Conservation (phyloP, 1,140 invertebrate species). For the Monochamus saltuarius region DNA sequence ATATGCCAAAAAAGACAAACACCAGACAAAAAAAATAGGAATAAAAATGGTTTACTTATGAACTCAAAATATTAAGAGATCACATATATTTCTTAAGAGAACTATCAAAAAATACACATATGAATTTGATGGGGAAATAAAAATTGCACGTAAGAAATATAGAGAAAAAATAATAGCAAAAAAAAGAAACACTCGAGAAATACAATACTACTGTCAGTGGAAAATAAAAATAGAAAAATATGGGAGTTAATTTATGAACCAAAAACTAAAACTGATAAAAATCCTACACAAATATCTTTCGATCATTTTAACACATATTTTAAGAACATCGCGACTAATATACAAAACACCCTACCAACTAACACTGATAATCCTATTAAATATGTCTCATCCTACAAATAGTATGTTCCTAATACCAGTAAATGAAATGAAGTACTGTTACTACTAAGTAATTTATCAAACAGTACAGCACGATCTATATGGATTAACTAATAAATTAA, state of each 20-base stretch:
- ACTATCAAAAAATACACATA: constrained; percentile 3
- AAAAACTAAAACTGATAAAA: constrained; percentile 2
- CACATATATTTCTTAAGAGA: constrained; percentile 3
- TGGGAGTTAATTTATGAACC: not conserved
- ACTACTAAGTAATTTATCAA: constrained; percentile 3
- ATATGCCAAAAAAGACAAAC: constrained; percentile 7
- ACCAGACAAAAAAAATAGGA: not conserved
- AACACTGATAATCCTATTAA: not conserved
- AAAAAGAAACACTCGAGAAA: constrained; percentile 5
- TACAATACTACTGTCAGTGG: not conserved
- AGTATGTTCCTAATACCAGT: not conserved
- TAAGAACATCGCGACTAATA: constrained; percentile 13
- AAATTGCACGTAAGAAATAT: not conserved
- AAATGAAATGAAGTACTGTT: not conserved
- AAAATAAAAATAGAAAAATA: constrained; percentile 8
- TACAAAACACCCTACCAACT: not conserved
- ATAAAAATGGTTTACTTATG: constrained; percentile 8
- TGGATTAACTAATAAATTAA: constrained; percentile 17
- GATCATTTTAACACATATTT: constrained; percentile 16
- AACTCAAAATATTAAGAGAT: constrained; percentile 7
- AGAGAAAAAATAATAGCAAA: constrained; percentile 1
- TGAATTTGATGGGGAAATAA: constrained; percentile 1
- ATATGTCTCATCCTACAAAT: not conserved
- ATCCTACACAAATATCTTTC: constrained; percentile 2
- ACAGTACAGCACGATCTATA: constrained; percentile 14